Conservation (phyloP, 2,888 invertebrate species). For the Dasypogon diadema region DNA sequence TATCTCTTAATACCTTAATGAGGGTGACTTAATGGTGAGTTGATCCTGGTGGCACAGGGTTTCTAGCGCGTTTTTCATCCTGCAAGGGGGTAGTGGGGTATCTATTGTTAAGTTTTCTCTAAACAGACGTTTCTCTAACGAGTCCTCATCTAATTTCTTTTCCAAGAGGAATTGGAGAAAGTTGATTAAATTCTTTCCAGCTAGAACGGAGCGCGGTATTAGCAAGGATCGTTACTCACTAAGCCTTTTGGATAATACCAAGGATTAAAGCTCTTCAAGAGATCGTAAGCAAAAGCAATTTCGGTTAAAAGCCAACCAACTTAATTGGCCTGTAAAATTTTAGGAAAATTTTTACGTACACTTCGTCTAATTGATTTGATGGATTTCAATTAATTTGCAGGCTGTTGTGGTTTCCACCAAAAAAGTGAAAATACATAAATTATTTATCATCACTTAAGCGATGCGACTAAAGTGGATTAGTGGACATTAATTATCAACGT, state of each 20-base stretch:
- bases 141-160: conserved; percentile 39
- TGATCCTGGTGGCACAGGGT: not conserved
- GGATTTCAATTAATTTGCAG: conserved; percentile 36
- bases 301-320: conserved; percentile 42
- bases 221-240: conserved; percentile 53
- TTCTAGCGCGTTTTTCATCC: not conserved
- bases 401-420: too few relatives aligned
- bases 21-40: conserved; percentile 52
- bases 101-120: conserved; percentile 9
- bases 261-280: conserved; percentile 48
- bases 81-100: not conserved
- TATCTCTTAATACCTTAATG: conserved; percentile 59
- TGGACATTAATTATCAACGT: too few relatives aligned
- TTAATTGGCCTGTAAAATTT: conserved; percentile 49
- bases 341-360: conserved; percentile 33
- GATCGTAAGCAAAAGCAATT: conserved; percentile 47
- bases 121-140: conserved; percentile 35
- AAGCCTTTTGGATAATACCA: conserved; percentile 54
- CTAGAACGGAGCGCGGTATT: conserved; percentile 46
- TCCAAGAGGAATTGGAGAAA: conserved; percentile 51
- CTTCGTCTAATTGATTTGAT: conserved; percentile 44
- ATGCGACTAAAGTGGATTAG: too few relatives aligned
- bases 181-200: conserved; percentile 55
- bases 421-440: too few relatives aligned
- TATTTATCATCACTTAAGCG: too few relatives aligned